A percentile compares a stretch with the other conserved stretches of the same genome.
phyloP scores from a whole-genome alignment of 2,113 vertebrate species.

The Pangasianodon gigas region DNA sequence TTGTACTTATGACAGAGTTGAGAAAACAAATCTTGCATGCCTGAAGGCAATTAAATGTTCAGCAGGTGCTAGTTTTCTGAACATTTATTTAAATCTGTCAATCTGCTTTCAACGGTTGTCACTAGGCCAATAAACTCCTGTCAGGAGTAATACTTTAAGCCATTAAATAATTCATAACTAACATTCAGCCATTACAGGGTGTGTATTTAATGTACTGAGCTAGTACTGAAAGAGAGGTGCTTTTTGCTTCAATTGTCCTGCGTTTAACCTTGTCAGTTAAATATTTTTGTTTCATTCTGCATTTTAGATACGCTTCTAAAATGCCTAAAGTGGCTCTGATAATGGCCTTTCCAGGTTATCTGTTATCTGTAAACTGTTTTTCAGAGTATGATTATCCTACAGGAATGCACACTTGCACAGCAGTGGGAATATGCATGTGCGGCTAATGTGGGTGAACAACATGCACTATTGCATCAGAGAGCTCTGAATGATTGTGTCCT shows the following conservation, averaged over 20 bases:
- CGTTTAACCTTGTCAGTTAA: not conserved
- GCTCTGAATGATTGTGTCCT: not conserved
- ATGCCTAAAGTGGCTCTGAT: not conserved
- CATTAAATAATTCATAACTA: slow-evolving; percentile 21
- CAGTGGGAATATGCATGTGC: not conserved
- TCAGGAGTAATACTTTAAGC: not conserved
- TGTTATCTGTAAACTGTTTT: not conserved
- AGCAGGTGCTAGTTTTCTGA: slow-evolving; percentile 31
- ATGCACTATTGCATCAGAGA: not conserved
- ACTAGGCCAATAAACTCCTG: slow-evolving; percentile 17
- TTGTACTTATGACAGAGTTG: slow-evolving; percentile 7
- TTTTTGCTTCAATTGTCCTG: not conserved
- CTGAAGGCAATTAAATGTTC: slow-evolving; percentile 28
- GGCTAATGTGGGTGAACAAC: not conserved
- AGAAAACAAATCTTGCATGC: not conserved
- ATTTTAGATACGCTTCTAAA: not conserved
- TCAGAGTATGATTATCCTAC: not conserved
- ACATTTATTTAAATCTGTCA: slow-evolving; percentile 19
- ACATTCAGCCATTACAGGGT: not conserved
- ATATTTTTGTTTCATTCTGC: slow-evolving; percentile 1
- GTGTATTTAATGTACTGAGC: not conserved
- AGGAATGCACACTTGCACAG: not conserved
- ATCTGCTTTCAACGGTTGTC: slow-evolving; percentile 25
- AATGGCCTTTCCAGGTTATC: not conserved
- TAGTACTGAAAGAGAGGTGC: not conserved